Base-by-base conservation (phyloP, 2,113 vertebrate genomes). In the Heterochromis multidens region DNA sequence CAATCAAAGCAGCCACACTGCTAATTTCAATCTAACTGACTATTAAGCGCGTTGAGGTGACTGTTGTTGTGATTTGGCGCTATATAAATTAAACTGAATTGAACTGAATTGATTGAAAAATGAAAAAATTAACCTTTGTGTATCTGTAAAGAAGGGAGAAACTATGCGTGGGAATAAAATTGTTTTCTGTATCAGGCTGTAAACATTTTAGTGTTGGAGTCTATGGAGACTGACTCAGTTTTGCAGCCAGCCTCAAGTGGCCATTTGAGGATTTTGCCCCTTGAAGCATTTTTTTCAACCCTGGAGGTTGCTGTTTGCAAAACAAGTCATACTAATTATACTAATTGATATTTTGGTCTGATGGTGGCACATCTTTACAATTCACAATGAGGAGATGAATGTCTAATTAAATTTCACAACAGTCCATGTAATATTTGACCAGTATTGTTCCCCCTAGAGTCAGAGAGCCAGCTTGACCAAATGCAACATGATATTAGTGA, bases 131-230 rank as follows among this genome's bases (percentile, higher is more conserved):
- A 37, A 2, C 8, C 35, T 9, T 9, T 37, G 35, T 9, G 2
- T 7, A 37, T 2, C 7, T 62, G 12, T 1, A 23, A 65, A 37
- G 21, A 37, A 33, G 7, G 13, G 61, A 37, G 21, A 63, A 37
- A 46, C 10, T 46, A 9, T 37, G 5, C 8, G 2, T 9, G 17
- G 14, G 33, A 23, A 23, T 35, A 14, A 65, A 40, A 65, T 5
- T 0, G 13, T 0, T 40, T 40, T 67, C 5, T 17, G 14, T 17
- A 49, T 11, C 2, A 67, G 62, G 0, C 35, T 17, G 35, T n/a
- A 67, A 65, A 23, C 21, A 40, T 40, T 11, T 43, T 67, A 14
- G 6, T 9, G 40, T 67, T 3, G 7, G 2, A 67, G 35, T 54
- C 7, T 54, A 21, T 54, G 16, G 3, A 7, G 19, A n/a, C 4